These are phyloP conservation scores for Mobula birostris DNA, from an alignment of 2,113 vertebrate genomes.

Conservation along the genomic window DNA sequence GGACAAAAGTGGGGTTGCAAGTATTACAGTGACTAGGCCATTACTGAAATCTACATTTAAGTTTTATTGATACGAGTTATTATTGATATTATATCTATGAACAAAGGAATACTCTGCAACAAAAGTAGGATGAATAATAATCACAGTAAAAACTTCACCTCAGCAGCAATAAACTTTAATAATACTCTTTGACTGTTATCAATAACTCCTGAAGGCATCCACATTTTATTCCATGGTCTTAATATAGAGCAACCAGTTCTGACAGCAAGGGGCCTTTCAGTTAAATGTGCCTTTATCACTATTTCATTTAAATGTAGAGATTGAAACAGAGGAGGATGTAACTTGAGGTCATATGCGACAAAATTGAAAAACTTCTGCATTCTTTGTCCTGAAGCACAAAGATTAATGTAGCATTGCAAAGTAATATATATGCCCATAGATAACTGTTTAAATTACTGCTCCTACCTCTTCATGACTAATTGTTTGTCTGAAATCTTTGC, in stretches of 20 bases:
- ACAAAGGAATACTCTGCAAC: neutral
- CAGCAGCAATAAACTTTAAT: constrained; percentile 28
- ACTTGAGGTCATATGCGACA: constrained; percentile 60
- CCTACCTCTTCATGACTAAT: constrained; percentile 67
- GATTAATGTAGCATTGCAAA: constrained; percentile 71
- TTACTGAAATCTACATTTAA: neutral
- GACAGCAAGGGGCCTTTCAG: constrained; percentile 30
- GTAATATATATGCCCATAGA: constrained; percentile 74
- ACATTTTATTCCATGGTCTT: constrained; percentile 24
- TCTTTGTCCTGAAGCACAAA: constrained; percentile 59
- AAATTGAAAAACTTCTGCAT: constrained; percentile 60
- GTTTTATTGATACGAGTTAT: neutral
- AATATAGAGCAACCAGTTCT: constrained; percentile 34
- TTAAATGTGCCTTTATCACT: constrained; percentile 47
- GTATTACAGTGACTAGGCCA: neutral
- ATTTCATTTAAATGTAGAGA: constrained; percentile 53
- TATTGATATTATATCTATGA: neutral
- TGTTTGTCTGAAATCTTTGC: constrained; percentile 59
- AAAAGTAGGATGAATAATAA: constrained; percentile 19
- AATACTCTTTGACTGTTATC: constrained; percentile 24
- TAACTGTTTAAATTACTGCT: constrained; percentile 64
- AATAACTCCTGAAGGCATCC: constrained; percentile 30
- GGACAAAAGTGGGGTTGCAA: too few relatives aligned
- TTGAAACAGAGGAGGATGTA: constrained; percentile 53
- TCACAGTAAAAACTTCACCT: neutral